Evolutionary conservation across 2,797 vertebrate genomes (phyloP).

Genomic region (Toxotes lorentzi): DNA sequence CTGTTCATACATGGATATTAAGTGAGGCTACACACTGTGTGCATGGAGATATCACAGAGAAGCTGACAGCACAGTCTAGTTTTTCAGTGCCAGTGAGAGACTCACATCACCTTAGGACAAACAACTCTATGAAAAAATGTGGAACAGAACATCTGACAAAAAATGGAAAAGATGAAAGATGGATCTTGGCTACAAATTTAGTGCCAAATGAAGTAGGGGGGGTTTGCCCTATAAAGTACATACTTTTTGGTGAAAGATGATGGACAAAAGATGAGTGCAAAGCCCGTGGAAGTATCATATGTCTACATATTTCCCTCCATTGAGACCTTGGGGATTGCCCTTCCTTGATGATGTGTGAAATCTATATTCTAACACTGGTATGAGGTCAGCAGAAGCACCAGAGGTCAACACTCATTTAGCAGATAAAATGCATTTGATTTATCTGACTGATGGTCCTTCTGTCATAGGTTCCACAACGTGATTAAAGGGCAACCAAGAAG

Average conservation of each 20-base stretch:
- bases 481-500: conserved; percentile 42
- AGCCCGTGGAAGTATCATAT: neutral
- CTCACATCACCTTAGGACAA: conserved; percentile 6
- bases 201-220: neutral
- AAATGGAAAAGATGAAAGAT: neutral
- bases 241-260: neutral
- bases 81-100: neutral
- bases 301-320: neutral
- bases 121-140: conserved; percentile 8
- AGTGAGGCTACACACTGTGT: neutral
- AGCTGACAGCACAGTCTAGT: conserved; percentile 4
- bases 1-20: neutral
- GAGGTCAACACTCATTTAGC: conserved; percentile 30
- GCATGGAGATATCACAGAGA: neutral
- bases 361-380: conserved; percentile 28
- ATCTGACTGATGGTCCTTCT: conserved; percentile 35
- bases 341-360: conserved; percentile 6
- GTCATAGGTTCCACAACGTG: conserved; percentile 28
- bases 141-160: neutral
- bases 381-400: conserved; percentile 14
- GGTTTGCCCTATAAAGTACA: neutral
- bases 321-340: neutral
- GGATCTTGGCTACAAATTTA: neutral
- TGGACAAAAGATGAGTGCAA: neutral
- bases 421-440: conserved; percentile 47